Evolutionary conservation across 2,888 invertebrate genomes (phyloP).

Genomic region (Habroteleia sp.): DNA sequence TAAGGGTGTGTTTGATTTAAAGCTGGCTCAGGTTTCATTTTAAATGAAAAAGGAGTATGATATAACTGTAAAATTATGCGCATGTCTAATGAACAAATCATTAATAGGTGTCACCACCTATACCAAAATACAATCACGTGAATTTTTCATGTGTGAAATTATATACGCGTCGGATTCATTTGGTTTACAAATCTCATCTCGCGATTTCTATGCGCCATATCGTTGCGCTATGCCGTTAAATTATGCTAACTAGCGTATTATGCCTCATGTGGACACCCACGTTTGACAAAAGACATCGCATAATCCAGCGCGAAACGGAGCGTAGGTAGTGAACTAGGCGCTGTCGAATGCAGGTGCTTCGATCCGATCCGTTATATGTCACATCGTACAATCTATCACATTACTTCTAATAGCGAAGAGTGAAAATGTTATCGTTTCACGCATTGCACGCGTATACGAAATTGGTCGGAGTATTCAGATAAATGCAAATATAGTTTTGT

Average conservation of each 20-base stretch:
- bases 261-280: slow-evolving; percentile 58
- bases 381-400: slow-evolving; percentile 57
- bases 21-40: too few species aligned
- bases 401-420: slow-evolving; percentile 41
- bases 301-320: slow-evolving; percentile 59
- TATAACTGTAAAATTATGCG: slow-evolving; percentile 43
- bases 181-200: slow-evolving; percentile 51
- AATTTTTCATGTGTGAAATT: slow-evolving; percentile 41
- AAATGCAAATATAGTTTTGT: too few species aligned
- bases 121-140: slow-evolving; percentile 28
- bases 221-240: slow-evolving; percentile 36
- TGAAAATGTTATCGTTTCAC: slow-evolving; percentile 43
- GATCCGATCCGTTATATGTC: slow-evolving; percentile 57
- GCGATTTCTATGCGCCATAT: slow-evolving; percentile 42
- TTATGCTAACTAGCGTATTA: slow-evolving; percentile 60
- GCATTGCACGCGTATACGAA: not conserved
- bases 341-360: slow-evolving; percentile 63
- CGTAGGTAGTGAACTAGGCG: slow-evolving; percentile 62
- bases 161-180: slow-evolving; percentile 34
- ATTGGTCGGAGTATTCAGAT: slow-evolving; percentile 4
- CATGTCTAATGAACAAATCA: slow-evolving; percentile 28
- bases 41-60: slow-evolving; percentile 1
- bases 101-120: slow-evolving; percentile 44
- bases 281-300: slow-evolving; percentile 64
- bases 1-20: too few species aligned